Evolutionary conservation across 1,140 invertebrate genomes (phyloP), one percentile per base, ranked within the genome.

Genomic region (Callitettix versicolor): DNA sequence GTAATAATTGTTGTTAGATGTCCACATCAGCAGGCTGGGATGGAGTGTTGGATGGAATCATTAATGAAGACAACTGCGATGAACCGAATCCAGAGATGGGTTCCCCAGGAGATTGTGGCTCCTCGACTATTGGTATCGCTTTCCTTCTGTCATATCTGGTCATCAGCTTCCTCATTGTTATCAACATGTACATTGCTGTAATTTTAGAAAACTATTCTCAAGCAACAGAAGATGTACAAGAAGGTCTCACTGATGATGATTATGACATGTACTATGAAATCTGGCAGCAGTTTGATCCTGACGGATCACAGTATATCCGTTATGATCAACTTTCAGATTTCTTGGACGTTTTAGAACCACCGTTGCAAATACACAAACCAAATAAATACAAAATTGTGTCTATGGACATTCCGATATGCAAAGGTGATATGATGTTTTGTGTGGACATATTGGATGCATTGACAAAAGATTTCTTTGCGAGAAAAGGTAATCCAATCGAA

Each of bases 181-280:
- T 97, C 70, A 97, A 97, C 82, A 97, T 97, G 95, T 97, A 97
- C 80, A 98, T 97, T 72, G 94, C 94, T 66, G 93, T 97, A 68
- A 98, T 98, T 72, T 81, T 98, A 71, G 95, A 98, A 74, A 98
- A 98, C 73, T 98, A 98, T 73, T 95, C 91, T 43, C 88, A 92
- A 74, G 95, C 95, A 30, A 97, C 94, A 40, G 95, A 98, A 74
- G 95, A 98, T 71, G 95, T 98, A 41, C 94, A 98, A 69, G 94
- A 98, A 72, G 94, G 95, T 64, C 77, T 98, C 41, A 98, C 95
- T 26, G 93, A 96, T 68, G 95, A 98, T 72, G 95, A 98, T 70
- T 98, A 98, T 74, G 95, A 98, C 69, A 96, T 98, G 92, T 98
- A 96, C 73, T 98, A 98, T 69, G 95, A 98, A 74, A 95, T 97